A percentile compares a stretch with the other conserved stretches of the same genome.
Conservation (phyloP, 2,888 invertebrate species). For the Clistopyga incitator region DNA sequence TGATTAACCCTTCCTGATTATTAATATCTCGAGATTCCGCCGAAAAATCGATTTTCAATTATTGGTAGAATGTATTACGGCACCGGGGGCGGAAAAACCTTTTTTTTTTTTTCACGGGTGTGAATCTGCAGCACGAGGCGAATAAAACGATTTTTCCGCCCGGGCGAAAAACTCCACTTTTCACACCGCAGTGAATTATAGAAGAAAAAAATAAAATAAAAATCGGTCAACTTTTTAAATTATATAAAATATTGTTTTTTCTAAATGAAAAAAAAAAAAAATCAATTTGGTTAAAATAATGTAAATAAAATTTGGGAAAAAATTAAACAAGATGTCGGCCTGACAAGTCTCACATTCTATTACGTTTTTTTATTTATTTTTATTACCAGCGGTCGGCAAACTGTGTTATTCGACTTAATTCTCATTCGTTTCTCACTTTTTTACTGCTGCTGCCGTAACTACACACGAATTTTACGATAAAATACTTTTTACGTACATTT, state of each 20-base stretch:
- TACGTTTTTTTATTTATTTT: slow-evolving; percentile 11
- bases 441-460: slow-evolving; percentile 16
- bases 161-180: too few species aligned
- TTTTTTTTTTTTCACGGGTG: too few species aligned
- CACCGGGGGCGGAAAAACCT: too few species aligned
- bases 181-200: too few species aligned
- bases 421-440: slow-evolving; percentile 48
- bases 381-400: slow-evolving; percentile 33
- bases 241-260: too few species aligned
- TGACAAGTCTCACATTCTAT: slow-evolving; percentile 53
- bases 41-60: not conserved
- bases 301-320: not conserved
- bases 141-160: too few species aligned
- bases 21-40: not conserved
- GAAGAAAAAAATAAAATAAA: too few species aligned
- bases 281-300: not conserved
- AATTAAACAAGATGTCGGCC: slow-evolving; percentile 1
- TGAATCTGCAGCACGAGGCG: too few species aligned
- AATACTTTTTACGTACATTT: slow-evolving; percentile 67
- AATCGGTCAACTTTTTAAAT: too few species aligned
- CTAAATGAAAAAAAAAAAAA: not conserved
- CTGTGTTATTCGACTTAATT: slow-evolving; percentile 41
- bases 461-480: slow-evolving; percentile 68
- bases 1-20: slow-evolving; percentile 1
- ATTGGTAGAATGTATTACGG: too few species aligned